Percentiles rank a stretch among this genome's conserved stretches.
Evolutionary conservation across 1,140 invertebrate species (phyloP).

Genomic region (Arion vulgaris): DNA sequence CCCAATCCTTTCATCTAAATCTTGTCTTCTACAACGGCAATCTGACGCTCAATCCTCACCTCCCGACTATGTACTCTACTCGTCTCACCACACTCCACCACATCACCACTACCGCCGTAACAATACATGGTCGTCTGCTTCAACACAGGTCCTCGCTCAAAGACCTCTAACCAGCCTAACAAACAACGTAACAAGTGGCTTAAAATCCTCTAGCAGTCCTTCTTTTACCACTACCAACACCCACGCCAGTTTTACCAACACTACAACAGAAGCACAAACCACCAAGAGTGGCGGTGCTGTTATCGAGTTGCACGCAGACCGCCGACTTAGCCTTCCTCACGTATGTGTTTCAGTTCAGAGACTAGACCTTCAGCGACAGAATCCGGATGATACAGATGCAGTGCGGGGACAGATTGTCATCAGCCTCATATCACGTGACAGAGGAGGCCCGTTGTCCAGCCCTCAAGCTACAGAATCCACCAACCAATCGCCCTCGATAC

Average conservation of each 20-base stretch:
- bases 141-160: conserved; percentile 8
- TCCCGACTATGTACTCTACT: not conserved
- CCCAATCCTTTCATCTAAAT: not conserved
- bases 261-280: not conserved
- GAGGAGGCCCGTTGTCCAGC: conserved; percentile 76
- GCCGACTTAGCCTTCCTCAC: conserved; percentile 44
- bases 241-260: not conserved
- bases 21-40: not conserved
- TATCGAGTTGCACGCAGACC: conserved; percentile 38
- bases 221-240: not conserved
- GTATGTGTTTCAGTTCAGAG: conserved; percentile 84
- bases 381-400: conserved; percentile 87
- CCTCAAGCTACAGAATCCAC: conserved; percentile 49
- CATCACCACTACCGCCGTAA: conserved; percentile 10
- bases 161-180: conserved; percentile 27
- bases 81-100: not conserved
- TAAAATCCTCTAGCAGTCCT: not conserved
- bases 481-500: conserved; percentile 71
- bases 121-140: conserved; percentile 11
- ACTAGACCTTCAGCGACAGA: conserved; percentile 89
- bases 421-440: conserved; percentile 88
- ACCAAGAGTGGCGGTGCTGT: not conserved
- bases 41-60: not conserved
- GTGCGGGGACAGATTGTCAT: conserved; percentile 95
- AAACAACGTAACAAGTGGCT: not conserved